phyloP scores from a whole-genome alignment of 2,888 invertebrate species.

The Omphaloscelis lunosa region DNA sequence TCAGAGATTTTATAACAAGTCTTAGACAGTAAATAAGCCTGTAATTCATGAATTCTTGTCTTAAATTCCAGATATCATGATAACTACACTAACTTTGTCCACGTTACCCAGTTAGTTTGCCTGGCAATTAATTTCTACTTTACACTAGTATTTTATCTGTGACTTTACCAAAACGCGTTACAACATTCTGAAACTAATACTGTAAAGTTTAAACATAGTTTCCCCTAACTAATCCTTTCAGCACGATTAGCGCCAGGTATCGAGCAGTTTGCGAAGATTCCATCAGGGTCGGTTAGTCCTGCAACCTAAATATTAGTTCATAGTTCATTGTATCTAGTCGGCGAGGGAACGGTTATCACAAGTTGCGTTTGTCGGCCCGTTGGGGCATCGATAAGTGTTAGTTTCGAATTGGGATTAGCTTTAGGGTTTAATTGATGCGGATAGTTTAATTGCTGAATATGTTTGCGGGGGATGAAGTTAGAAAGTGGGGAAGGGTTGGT shows the following conservation, averaged over 20 bases:
- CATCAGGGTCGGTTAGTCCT: constrained; percentile 71
- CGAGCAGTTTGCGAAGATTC: constrained; percentile 41
- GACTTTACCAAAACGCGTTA: constrained; percentile 4
- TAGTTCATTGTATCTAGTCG: constrained; percentile 74
- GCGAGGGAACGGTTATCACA: constrained; percentile 76
- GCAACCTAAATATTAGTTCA: constrained; percentile 78
- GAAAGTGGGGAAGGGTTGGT: constrained; percentile 4
- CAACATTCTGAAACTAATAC: constrained; percentile 19
- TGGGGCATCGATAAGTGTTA: constrained; percentile 72
- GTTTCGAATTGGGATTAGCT: constrained; percentile 67
- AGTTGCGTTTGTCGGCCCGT: constrained; percentile 66
- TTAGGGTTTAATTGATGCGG: constrained; percentile 70
- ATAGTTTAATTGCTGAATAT: constrained; percentile 65
- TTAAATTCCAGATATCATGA: constrained; percentile 1
- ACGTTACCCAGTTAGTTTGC: background rate
- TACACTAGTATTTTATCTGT: no score
- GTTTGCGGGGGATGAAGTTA: constrained; percentile 35
- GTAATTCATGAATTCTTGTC: background rate
- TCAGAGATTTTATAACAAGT: constrained; percentile 21
- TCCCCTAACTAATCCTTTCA: constrained; percentile 46
- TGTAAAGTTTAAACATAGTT: constrained; percentile 50
- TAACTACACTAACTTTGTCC: background rate
- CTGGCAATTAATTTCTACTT: constrained; percentile 15
- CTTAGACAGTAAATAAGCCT: background rate
- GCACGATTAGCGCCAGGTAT: constrained; percentile 45